Evolutionary conservation across 1,140 invertebrate species (phyloP).

Genomic region (Saccostrea cuccullata): DNA sequence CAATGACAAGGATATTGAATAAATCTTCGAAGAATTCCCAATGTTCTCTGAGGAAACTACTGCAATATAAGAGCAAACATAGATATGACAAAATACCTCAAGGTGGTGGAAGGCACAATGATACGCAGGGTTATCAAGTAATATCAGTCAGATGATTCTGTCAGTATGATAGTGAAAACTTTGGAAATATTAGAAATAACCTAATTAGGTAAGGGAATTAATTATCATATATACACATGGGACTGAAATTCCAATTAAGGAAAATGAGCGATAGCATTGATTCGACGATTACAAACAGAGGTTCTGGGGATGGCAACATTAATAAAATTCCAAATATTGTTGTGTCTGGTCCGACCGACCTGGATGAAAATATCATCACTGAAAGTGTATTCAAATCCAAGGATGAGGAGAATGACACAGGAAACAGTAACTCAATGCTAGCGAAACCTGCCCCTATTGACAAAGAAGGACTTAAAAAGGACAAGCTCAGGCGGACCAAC

Average conservation of each 20-base stretch:
- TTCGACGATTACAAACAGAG: not conserved
- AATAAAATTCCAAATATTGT: not conserved
- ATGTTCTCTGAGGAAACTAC: not conserved
- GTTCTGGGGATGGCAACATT: not conserved
- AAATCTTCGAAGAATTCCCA: not conserved
- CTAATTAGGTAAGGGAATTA: not conserved
- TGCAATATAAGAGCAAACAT: not conserved
- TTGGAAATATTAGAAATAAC: not conserved
- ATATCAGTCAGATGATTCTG: conserved; percentile 1
- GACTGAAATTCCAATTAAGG: conserved; percentile 8
- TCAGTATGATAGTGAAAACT: not conserved
- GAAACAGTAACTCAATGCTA: not conserved
- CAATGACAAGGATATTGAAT: not conserved
- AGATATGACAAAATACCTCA: not conserved
- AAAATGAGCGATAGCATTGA: not conserved
- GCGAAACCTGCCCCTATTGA: not conserved
- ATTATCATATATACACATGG: conserved; percentile 4
- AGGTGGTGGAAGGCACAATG: not conserved
- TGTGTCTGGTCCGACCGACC: not conserved
- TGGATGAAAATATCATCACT: not conserved
- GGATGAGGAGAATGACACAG: not conserved
- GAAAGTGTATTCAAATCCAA: not conserved
- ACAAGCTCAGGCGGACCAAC: not conserved
- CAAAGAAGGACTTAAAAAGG: not conserved
- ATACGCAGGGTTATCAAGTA: not conserved